Evolutionary conservation across 2,113 vertebrate species (phyloP), one percentile per base, ranked within the genome.

Genomic region (Lagenorhynchus albirostris): DNA sequence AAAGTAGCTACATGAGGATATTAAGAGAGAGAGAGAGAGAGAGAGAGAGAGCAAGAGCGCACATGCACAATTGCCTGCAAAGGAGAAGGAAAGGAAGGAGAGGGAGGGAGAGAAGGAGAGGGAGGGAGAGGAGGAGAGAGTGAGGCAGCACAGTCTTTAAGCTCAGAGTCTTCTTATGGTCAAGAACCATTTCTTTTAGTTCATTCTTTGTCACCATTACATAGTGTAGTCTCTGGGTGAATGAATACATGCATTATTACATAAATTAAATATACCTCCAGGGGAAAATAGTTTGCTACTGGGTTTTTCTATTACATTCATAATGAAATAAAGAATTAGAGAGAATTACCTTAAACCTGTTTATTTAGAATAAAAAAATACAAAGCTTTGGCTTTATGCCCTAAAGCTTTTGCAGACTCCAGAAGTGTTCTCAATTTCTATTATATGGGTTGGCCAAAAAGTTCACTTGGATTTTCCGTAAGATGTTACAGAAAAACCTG

Each of bases 81-180:
- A 26, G 21, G 60, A 62, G 23, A 10, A 25, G 60, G 60, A 62
- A 25, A 62, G 60, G 60, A 29, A 29, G 62, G 26, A 13, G 62
- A 23, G 0, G 3, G 2, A 21, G 23, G 5, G 14, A 31, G 17
- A 58, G 2, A 6, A 6, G 6, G 60, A 67, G 50, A 67, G 10
- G 3, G 2, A 21, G 23, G 5, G 14, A 31, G 17, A 58, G 2
- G 9, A 6, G 6, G 60, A 67, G 50, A 67, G 10, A 55, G 2
- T 23, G 20, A 33, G 26, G 38, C 18, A 80, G 20, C 26, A 15
- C 26, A 15, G 6, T 38, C 7, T 79, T 89, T 8, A 9, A 79
- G 23, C 4, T 92, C 21, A 53, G 13, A 0, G 33, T 23, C 50
- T 71, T 38, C 12, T 87, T 95, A 29, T 41, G n/a, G 6, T 38